phyloP scores from a whole-genome alignment of 1,140 invertebrate genomes.

The Melanaphis sacchari region DNA sequence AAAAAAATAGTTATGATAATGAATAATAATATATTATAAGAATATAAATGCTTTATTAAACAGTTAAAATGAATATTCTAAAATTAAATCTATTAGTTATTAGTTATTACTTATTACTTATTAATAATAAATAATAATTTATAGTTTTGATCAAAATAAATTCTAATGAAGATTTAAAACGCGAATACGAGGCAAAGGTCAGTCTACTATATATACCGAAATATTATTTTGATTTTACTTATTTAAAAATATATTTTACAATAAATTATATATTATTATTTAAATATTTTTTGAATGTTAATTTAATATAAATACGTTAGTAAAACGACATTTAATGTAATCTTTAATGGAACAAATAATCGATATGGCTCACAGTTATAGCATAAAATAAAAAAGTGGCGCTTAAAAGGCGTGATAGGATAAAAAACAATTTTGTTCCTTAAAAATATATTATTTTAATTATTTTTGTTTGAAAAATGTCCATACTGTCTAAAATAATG shows the following conservation, averaged over 20 bases:
- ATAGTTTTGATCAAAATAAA: neutral
- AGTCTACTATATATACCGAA: neutral
- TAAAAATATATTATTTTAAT: neutral
- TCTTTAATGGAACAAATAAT: neutral
- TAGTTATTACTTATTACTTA: neutral
- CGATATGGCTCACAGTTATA: neutral
- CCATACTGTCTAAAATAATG: neutral
- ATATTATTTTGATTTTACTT: neutral
- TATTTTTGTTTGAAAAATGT: slow-evolving; percentile 14
- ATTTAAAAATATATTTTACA: neutral
- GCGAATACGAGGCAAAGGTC: neutral
- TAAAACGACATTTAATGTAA: neutral
- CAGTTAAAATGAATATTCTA: neutral
- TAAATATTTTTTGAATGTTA: neutral
- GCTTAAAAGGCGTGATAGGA: neutral
- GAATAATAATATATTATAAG: too few relatives aligned
- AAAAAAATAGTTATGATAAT: neutral
- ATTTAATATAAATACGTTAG: neutral
- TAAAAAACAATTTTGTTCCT: neutral
- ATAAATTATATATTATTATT: neutral
- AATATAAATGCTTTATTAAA: neutral
- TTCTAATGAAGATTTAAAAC: neutral
- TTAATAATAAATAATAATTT: neutral
- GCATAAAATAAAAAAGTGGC: neutral
- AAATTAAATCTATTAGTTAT: neutral